Conservation (phyloP, 2,888 invertebrate species). For the Phalera bucephala region DNA sequence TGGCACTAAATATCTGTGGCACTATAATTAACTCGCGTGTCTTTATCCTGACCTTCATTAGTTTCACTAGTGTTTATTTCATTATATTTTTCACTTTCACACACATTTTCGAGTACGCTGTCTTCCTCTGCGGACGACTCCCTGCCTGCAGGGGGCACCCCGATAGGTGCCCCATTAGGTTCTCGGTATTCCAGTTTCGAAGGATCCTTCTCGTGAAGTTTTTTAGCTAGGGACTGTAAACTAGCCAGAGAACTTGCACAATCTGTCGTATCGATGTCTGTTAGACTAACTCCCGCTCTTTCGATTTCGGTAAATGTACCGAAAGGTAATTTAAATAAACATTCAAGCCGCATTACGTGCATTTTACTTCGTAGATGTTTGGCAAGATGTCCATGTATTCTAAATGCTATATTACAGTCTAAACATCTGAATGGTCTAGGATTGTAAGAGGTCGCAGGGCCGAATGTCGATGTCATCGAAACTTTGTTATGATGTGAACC, state of each 20-base stretch:
- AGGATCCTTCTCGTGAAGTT: slow-evolving; percentile 91
- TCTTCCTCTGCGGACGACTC: slow-evolving; percentile 84
- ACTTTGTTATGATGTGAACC: slow-evolving; percentile 97
- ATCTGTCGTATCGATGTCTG: slow-evolving; percentile 97
- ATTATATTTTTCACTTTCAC: slow-evolving; percentile 75
- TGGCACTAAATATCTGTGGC: slow-evolving; percentile 86
- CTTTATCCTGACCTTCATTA: slow-evolving; percentile 68
- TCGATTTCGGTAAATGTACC: slow-evolving; percentile 97
- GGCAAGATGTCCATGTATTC: slow-evolving; percentile 98
- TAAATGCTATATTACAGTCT: slow-evolving; percentile 97
- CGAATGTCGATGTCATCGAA: slow-evolving; percentile 93
- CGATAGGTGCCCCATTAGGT: slow-evolving; percentile 55
- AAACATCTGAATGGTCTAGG: slow-evolving; percentile 98
- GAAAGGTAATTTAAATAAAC: slow-evolving; percentile 95
- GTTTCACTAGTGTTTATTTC: slow-evolving; percentile 71
- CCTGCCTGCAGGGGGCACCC: slow-evolving; percentile 59
- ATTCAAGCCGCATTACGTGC: slow-evolving; percentile 97
- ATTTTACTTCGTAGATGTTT: slow-evolving; percentile 98
- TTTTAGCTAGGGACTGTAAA: slow-evolving; percentile 90
- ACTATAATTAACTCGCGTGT: slow-evolving; percentile 78
- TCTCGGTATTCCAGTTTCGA: slow-evolving; percentile 87
- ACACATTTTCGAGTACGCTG: slow-evolving; percentile 50
- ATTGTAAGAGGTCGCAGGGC: slow-evolving; percentile 93
- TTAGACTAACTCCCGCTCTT: slow-evolving; percentile 93
- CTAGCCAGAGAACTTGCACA: slow-evolving; percentile 97